These are phyloP conservation scores for Piliocolobus tephrosceles DNA, from an alignment of 2,113 vertebrate genomes.

Conservation along the genomic window DNA sequence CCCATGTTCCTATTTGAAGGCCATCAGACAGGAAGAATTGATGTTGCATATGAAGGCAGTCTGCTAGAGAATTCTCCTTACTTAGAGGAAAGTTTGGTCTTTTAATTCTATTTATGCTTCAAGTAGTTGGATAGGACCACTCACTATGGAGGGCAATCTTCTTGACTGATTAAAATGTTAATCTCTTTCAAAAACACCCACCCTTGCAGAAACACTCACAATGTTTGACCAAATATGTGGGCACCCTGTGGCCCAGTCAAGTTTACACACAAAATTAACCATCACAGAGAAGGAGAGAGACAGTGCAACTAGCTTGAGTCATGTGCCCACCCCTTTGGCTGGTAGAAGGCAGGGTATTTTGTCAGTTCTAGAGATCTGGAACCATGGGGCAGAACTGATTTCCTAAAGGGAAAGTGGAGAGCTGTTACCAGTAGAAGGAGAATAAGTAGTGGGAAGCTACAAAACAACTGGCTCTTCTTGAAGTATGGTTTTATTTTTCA, in stretches of 20 bases:
- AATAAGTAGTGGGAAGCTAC: neutral
- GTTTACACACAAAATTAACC: neutral
- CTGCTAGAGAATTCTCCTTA: neutral
- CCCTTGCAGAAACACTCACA: neutral
- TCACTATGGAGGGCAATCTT: neutral
- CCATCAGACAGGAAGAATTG: neutral
- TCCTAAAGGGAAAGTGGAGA: neutral
- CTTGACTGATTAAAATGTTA: neutral
- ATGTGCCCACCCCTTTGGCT: too few species aligned
- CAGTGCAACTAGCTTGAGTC: neutral
- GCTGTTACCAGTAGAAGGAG: conserved; percentile 3
- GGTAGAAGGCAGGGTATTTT: neutral
- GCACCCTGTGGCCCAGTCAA: neutral
- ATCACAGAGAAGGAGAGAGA: neutral
- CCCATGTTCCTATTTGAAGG: neutral
- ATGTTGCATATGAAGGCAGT: neutral
- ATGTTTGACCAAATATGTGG: neutral
- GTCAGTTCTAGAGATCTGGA: neutral
- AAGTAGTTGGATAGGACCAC: neutral
- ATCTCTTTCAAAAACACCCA: neutral
- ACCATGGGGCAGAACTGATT: neutral
- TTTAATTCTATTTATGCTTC: neutral
- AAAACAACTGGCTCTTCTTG: neutral
- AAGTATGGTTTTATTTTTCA: neutral
- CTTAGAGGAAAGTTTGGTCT: neutral